Percentiles rank a stretch among this genome's conserved stretches.
Conservation (phyloP, 1,140 invertebrate species). For the Drosophila kohkoa region DNA sequence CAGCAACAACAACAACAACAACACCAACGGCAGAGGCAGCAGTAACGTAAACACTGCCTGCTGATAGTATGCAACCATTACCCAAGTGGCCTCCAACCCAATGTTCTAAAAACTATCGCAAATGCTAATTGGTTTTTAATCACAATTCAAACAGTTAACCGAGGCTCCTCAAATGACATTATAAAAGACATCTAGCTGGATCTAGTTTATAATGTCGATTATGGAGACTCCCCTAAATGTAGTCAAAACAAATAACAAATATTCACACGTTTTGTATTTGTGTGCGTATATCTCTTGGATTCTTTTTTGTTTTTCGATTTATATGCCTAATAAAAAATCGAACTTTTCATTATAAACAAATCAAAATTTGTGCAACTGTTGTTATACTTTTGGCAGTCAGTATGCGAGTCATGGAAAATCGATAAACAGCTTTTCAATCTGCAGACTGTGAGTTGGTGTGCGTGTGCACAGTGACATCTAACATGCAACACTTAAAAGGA, state of each 20-base stretch:
- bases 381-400: slow-evolving; percentile 35
- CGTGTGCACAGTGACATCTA: slow-evolving; percentile 47
- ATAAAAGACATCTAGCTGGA: background rate
- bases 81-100: slow-evolving; percentile 32
- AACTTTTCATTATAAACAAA: slow-evolving; percentile 4
- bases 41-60: slow-evolving; percentile 60
- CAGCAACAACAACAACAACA: slow-evolving; percentile 32
- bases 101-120: slow-evolving; percentile 28
- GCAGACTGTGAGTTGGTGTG: slow-evolving; percentile 25
- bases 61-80: slow-evolving; percentile 49
- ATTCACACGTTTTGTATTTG: background rate
- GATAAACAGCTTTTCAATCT: slow-evolving; percentile 58
- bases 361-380: background rate
- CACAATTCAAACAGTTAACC: slow-evolving; percentile 31
- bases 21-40: slow-evolving; percentile 15
- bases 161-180: slow-evolving; percentile 9
- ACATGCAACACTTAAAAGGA: too few species aligned
- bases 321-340: slow-evolving; percentile 27
- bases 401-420: slow-evolving; percentile 59
- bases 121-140: slow-evolving; percentile 10
- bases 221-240: slow-evolving; percentile 1
- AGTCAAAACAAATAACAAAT: slow-evolving; percentile 1
- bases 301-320: slow-evolving; percentile 47
- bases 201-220: background rate
- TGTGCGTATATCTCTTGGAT: slow-evolving; percentile 8